These are phyloP conservation scores for Dendrolimus pini DNA, from an alignment of 2,888 invertebrate genomes.

Conservation along the genomic window DNA sequence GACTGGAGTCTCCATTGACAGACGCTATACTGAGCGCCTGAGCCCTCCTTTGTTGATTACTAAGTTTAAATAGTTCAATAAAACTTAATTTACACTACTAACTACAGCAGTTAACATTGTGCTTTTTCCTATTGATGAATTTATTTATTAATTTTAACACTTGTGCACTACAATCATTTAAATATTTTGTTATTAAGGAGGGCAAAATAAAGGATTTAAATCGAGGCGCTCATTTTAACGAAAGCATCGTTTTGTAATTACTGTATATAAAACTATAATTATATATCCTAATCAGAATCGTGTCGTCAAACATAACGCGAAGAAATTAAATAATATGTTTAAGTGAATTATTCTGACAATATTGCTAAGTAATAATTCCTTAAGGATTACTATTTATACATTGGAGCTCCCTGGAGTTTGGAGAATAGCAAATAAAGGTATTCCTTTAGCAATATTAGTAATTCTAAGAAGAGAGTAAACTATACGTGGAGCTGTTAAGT, in stretches of 20 bases:
- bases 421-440: too few relatives aligned
- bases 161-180: constrained; percentile 1
- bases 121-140: not conserved
- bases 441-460: too few relatives aligned
- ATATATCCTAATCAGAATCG: not conserved
- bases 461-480: too few relatives aligned
- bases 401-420: too few relatives aligned
- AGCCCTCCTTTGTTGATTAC: constrained; percentile 43
- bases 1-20: constrained; percentile 76
- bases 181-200: constrained; percentile 16
- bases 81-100: too few relatives aligned
- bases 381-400: too few relatives aligned
- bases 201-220: constrained; percentile 15
- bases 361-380: too few relatives aligned
- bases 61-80: constrained; percentile 13
- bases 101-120: too few relatives aligned
- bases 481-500: too few relatives aligned
- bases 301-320: not conserved
- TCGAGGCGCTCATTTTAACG: constrained; percentile 47
- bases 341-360: too few relatives aligned
- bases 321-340: too few relatives aligned
- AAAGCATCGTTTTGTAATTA: constrained; percentile 46
- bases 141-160: constrained; percentile 1
- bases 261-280: constrained; percentile 50
- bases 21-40: constrained; percentile 64